Percentiles rank a stretch among this genome's conserved stretches.
phyloP scores from a whole-genome alignment of 1,140 invertebrate species.

The Cyrtorhinus lividipennis region DNA sequence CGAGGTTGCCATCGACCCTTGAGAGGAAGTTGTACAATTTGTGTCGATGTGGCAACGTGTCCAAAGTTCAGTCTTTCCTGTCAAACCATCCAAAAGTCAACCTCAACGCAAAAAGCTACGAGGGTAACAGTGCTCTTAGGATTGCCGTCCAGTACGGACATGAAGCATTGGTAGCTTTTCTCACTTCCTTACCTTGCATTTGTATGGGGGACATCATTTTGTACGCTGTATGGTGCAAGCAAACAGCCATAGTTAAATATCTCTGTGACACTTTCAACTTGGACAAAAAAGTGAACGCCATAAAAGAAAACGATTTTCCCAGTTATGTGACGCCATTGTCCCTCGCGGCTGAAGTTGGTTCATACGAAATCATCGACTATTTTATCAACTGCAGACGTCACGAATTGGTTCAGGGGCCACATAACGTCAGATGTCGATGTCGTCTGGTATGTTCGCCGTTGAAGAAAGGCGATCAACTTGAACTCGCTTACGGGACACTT shows the following conservation, averaged over 20 bases:
- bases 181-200: neutral
- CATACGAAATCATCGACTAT: neutral
- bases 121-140: neutral
- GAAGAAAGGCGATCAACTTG: neutral
- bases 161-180: neutral
- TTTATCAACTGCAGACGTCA: neutral
- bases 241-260: neutral
- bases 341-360: neutral
- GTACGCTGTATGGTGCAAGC: neutral
- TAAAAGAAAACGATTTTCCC: neutral
- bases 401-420: neutral
- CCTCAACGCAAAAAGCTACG: neutral
- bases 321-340: neutral
- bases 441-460: neutral
- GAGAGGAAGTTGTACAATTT: neutral
- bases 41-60: neutral
- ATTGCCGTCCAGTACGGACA: neutral
- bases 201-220: neutral
- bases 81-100: neutral
- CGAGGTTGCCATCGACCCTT: neutral
- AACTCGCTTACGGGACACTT: neutral
- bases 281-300: neutral
- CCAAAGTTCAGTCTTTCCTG: neutral
- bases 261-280: neutral
- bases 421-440: neutral